Evolutionary conservation across 2,113 vertebrate genomes (phyloP).

Genomic region (Columba livia): DNA sequence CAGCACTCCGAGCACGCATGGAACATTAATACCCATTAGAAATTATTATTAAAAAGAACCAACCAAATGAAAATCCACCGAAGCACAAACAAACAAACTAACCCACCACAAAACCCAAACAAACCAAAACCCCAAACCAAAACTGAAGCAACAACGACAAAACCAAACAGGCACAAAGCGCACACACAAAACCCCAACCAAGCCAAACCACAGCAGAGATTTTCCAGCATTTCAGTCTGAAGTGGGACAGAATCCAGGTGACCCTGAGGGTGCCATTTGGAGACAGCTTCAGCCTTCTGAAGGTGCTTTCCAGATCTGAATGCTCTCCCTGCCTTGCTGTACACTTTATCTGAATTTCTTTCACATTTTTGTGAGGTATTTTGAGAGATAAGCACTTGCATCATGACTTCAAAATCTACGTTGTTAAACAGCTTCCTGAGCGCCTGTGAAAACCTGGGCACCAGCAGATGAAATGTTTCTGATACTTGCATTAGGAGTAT

Average conservation of each 20-base stretch:
- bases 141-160: too few relatives aligned
- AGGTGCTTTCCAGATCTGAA: not conserved
- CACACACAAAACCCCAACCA: too few relatives aligned
- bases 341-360: not conserved
- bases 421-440: not conserved
- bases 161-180: too few relatives aligned
- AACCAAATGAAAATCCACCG: too few relatives aligned
- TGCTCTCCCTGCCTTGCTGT: not conserved
- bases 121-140: too few relatives aligned
- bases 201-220: not conserved
- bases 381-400: not conserved
- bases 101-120: too few relatives aligned
- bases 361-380: not conserved
- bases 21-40: not conserved
- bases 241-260: not conserved
- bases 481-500: not conserved
- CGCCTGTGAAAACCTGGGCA: not conserved
- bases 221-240: not conserved
- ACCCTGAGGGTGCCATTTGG: not conserved
- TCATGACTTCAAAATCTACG: not conserved
- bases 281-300: not conserved
- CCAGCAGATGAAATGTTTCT: not conserved
- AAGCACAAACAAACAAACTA: too few relatives aligned
- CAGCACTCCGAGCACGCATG: not conserved
- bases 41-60: not conserved